A percentile compares a stretch with the other conserved stretches of the same genome.
phyloP scores from a whole-genome alignment of 2,888 invertebrate genomes.

The Heliothis peltigera region DNA sequence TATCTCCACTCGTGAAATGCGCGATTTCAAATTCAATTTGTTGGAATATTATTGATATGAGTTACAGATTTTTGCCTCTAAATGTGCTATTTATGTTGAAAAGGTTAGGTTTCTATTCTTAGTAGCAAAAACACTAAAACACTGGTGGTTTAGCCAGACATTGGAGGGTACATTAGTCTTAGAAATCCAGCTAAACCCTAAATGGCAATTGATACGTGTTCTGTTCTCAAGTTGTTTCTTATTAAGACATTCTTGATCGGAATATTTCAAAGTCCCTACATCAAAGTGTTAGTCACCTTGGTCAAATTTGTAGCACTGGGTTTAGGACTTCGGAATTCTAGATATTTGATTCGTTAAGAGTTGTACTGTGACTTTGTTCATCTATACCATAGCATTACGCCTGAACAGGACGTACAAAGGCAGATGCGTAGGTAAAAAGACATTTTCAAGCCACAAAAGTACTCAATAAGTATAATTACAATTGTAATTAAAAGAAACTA shows the following conservation, averaged over 20 bases:
- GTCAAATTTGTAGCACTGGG: constrained; percentile 7
- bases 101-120: constrained; percentile 1
- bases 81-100: background rate
- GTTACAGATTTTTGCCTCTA: background rate
- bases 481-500: background rate
- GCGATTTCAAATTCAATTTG: constrained; percentile 45
- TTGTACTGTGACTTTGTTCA: constrained; percentile 11
- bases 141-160: background rate
- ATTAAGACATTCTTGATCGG: constrained; percentile 32
- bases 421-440: no score
- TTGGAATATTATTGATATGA: constrained; percentile 23
- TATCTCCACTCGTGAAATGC: constrained; percentile 39
- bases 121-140: background rate
- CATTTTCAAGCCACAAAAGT: no score
- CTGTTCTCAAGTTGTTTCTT: constrained; percentile 29
- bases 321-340: constrained; percentile 16
- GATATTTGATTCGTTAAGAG: background rate
- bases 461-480: no score
- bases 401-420: no score
- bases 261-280: constrained; percentile 20
- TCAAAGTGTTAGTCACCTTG: constrained; percentile 21
- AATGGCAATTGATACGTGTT: constrained; percentile 16
- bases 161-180: constrained; percentile 9
- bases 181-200: constrained; percentile 10
- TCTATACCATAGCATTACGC: no score